Evolutionary conservation across 2,888 invertebrate species (phyloP), one percentile per base, ranked within the genome.

Genomic region (Electrophaes corylata): DNA sequence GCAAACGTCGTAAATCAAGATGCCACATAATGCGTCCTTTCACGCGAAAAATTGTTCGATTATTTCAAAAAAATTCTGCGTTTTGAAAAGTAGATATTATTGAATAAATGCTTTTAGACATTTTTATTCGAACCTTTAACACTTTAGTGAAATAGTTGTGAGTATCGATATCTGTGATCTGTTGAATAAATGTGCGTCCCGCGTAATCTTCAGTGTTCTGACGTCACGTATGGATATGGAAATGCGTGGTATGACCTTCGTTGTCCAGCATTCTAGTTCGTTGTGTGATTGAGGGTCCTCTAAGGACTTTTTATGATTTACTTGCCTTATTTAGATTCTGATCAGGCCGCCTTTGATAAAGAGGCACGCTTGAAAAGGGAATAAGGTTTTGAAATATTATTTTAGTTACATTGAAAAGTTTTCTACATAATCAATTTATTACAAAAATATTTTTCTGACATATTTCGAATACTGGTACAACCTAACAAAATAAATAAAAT

Each of bases 271-370:
- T 43, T 48, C 41, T 52, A 57, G 39, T 57, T 47, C 20, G 37
- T 33, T 29, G 19, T 39, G 44, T 53, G 52, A 58, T 53, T 48
- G 47, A 58, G 52, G 31, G 41, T 26, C 16, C 43, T 52, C 40
- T 29, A 43, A 44, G 48, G 52, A 37, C 37, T 52, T 48, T 47
- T 39, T 48, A 47, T 52, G 57, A 58, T 53, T 58, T 44, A 58
- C 47, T 43, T 20, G 46, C 41, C 29, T 52, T 47, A 29, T 57
- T 47, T 35, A 47, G 11, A 57, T 57, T 57, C 52, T 52, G 43
- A 23, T 43, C 57, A 43, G 47, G 23, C 8, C 43, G 8, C 18
- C 11, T 39, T 14, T 41, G 35, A 41, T 35, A 35, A 20, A 40
- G 50, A 46, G 12, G 14, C 3, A 12, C 5, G 12, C 16, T 37